Percentiles rank a stretch among this genome's conserved stretches.
Evolutionary conservation across 2,113 vertebrate species (phyloP).

Genomic region (Amphiprion ocellaris): DNA sequence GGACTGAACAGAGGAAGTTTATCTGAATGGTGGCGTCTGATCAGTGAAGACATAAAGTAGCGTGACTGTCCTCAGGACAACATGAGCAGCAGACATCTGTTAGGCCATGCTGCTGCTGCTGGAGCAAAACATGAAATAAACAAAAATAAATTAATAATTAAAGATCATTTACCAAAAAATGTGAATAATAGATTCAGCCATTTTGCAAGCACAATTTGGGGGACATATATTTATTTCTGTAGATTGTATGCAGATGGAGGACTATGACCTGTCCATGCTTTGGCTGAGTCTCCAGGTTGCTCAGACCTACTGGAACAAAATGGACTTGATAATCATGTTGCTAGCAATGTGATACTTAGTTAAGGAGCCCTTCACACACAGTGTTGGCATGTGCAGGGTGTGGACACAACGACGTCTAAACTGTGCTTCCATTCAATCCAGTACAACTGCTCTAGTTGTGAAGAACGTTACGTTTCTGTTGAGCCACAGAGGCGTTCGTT

Average conservation of each 20-base stretch:
- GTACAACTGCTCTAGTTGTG: not conserved
- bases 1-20: not conserved
- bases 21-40: not conserved
- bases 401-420: slow-evolving; percentile 32
- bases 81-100: not conserved
- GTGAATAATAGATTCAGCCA: slow-evolving; percentile 20
- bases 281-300: slow-evolving; percentile 8
- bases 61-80: not conserved
- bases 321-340: slow-evolving; percentile 10
- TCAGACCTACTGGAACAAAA: slow-evolving; percentile 24
- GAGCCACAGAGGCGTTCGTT: not conserved
- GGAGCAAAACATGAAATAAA: not conserved
- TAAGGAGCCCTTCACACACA: slow-evolving; percentile 77
- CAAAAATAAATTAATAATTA: not conserved
- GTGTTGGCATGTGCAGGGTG: slow-evolving; percentile 41
- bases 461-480: no score
- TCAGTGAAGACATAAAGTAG: not conserved
- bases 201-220: slow-evolving; percentile 16
- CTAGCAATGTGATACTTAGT: slow-evolving; percentile 37
- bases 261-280: not conserved
- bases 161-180: not conserved
- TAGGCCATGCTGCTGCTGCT: not conserved
- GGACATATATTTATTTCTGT: slow-evolving; percentile 14
- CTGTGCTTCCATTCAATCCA: slow-evolving; percentile 10
- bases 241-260: slow-evolving; percentile 20